These are phyloP conservation scores for Mesoclemmys tuberculata DNA, from an alignment of 2,113 vertebrate genomes.

Conservation along the genomic window DNA sequence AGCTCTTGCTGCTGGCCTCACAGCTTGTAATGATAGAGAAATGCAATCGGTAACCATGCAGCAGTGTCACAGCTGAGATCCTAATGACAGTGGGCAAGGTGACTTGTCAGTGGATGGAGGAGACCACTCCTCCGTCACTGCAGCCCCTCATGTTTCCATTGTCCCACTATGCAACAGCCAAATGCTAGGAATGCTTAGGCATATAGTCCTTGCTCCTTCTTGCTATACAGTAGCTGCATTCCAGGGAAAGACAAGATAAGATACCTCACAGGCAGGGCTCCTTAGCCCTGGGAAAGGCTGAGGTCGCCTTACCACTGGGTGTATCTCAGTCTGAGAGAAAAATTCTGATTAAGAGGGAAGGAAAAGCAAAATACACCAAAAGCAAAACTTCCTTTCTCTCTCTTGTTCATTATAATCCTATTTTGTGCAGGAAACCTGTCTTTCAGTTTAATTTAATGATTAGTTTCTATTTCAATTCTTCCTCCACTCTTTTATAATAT, in stretches of 20 bases:
- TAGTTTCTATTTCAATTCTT: constrained; percentile 77
- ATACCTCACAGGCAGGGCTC: neutral
- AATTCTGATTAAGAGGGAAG: neutral
- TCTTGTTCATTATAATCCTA: constrained; percentile 72
- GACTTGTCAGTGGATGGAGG: neutral
- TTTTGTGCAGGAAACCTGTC: constrained; percentile 63
- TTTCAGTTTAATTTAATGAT: constrained; percentile 68
- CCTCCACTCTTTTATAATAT: constrained; percentile 73
- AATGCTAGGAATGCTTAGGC: neutral
- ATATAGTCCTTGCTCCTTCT: neutral
- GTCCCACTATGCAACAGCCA: neutral
- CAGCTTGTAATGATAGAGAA: neutral
- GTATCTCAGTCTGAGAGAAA: neutral
- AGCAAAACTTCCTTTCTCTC: constrained; percentile 26
- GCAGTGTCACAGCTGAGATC: too few species aligned
- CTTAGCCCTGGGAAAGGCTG: neutral
- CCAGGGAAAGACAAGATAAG: neutral
- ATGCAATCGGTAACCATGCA: rapidly evolving
- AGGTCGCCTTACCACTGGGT: neutral
- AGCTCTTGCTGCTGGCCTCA: neutral
- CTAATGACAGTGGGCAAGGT: neutral
- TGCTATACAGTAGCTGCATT: neutral
- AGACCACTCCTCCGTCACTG: neutral
- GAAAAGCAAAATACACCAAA: neutral
- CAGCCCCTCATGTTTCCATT: neutral